Evolutionary conservation across 2,113 vertebrate genomes (phyloP), one percentile per base, ranked within the genome.

Genomic region (Psilopogon haemacephalus): DNA sequence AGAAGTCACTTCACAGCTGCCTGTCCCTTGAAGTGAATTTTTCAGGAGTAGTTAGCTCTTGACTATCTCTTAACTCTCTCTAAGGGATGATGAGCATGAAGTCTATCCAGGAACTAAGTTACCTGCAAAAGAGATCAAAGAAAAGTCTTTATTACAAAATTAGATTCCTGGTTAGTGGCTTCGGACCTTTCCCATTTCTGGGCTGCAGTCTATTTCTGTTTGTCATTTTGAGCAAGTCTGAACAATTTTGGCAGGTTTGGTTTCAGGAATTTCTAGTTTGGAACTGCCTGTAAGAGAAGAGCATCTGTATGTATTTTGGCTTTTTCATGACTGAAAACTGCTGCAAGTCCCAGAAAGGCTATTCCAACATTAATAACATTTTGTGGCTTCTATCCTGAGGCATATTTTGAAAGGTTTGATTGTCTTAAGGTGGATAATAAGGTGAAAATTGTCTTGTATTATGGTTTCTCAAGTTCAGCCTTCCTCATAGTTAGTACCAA

Each of bases 341-440:
- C 50, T 83, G 1, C 69, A 83, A 93, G 55, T 79, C 64, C 37
- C 33, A 82, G 68, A 79, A 92, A 58, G 23, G 18, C 37, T 83
- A 74, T 87, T 56, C 82, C 46, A 79, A n/a, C 26, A 9, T 83
- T 82, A 92, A 68, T 67, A 87, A 50, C 24, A 14, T 63, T 87
- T 65, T 73, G 52, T 83, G 82, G 52, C 50, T 87, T 89, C 68
- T 77, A 17, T 83, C 56, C 69, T 38, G 37, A 82, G 44, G 48
- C n/a, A 9, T 52, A 63, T 82, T 85, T 91, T 2, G 67, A 87
- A 89, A 91, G 32, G 3, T 2, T 84, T 76, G 33, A 50, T 73
- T 94, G 93, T 79, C 37, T 46, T 50, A 62, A 75, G 67, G 55
- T 60, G 68, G 56, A 37, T 80, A 95, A 86, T 70, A 94, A 84